Evolutionary conservation across 2,888 invertebrate genomes (phyloP), one percentile per base, ranked within the genome.

Genomic region (Steromphala cineraria): DNA sequence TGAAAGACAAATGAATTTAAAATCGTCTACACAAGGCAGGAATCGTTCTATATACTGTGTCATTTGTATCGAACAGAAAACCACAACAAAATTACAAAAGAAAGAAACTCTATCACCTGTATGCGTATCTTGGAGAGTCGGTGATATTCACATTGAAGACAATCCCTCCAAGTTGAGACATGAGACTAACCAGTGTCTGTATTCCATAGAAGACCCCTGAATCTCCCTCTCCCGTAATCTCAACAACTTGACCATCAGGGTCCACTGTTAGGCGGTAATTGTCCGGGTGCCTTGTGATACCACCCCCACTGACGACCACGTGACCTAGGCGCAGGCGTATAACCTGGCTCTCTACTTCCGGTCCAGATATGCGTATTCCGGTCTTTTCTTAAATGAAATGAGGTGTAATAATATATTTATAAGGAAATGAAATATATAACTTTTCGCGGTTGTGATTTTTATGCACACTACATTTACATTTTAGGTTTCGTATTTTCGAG

Each of bases 141-240:
- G 24, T 76, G 36, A 76, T 36, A 1, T 76, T 55, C 28, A 31
- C 28, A n/a, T 31, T 31, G 31, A 17, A 55, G 24, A 76, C 5
- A 0, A 55, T n/a, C 3, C 36, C 36, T 28, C 36, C 55, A 3
- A 10, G 28, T 31, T 53, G 53, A 19, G 76, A 53, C 80, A 82
- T 19, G 17, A 83, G 62, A 46, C 75, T 76, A 3, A 83, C 76
- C 31, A 84, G 78, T 0, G 86, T 79, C 55, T 84, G 82, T 2
- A 83, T 40, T 4, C 82, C 86, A 52, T 84, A 82, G 53, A 86
- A 84, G 15, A 86, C 85, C 0, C 85, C 86, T 8, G 83, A 53
- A 1, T 53, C 24, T 19, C 79, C 81, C 8, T 19, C 74, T 7
- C 88, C 90, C 8, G 83, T 82, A 36, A 89, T 81, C 21, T 53